Conservation (phyloP, 2,113 vertebrate genomes). For the Anarhynchus alexandrinus region DNA sequence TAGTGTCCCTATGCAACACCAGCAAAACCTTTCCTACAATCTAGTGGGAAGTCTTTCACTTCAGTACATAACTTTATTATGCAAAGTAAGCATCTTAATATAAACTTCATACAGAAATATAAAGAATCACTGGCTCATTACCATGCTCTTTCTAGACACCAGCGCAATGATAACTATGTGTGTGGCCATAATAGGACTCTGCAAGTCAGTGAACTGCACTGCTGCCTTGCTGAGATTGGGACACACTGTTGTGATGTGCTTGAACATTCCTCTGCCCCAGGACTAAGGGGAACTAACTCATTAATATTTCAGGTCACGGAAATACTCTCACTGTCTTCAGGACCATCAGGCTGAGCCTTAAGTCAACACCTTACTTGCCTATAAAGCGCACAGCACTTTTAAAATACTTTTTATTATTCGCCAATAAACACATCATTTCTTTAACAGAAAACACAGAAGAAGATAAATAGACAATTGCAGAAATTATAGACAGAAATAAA, state of each 20-base stretch:
- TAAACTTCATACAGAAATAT: background rate
- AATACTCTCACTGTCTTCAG: background rate
- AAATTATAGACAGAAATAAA: conserved; percentile 6
- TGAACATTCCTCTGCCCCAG: background rate
- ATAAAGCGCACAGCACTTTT: background rate
- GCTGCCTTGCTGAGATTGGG: background rate
- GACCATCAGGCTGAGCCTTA: background rate
- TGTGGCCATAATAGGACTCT: background rate
- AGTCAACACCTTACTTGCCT: background rate
- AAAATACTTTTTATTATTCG: background rate
- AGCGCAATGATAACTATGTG: background rate
- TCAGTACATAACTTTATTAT: background rate
- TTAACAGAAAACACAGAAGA: background rate
- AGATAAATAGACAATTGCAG: background rate
- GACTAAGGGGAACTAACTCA: background rate
- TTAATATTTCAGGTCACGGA: background rate
- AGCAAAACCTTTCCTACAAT: background rate
- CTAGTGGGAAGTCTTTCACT: background rate
- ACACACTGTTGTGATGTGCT: background rate
- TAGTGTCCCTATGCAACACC: background rate
- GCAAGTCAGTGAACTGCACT: background rate
- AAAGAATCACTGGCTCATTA: background rate
- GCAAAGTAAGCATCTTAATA: background rate
- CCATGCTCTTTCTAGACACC: background rate
- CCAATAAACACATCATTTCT: background rate